Percentiles rank a stretch among this genome's conserved stretches.
Evolutionary conservation across 1,140 invertebrate species (phyloP).

Genomic region (Liolophura sinensis): DNA sequence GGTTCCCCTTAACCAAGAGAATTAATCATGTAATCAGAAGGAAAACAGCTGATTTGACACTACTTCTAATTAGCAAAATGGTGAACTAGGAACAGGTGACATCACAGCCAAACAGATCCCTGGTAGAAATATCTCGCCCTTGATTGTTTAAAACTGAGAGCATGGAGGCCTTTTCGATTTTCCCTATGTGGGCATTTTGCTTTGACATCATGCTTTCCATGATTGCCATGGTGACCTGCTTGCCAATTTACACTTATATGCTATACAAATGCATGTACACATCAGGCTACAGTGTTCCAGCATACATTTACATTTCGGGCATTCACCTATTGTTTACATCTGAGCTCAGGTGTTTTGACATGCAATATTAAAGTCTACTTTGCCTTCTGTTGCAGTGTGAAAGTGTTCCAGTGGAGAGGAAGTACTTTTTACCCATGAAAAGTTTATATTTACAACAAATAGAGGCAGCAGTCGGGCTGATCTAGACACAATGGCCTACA

Average conservation of each 20-base stretch:
- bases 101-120: too few relatives aligned
- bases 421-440: constrained; percentile 63
- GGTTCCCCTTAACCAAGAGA: too few relatives aligned
- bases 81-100: too few relatives aligned
- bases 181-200: too few relatives aligned
- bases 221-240: constrained; percentile 5
- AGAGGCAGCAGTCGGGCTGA: constrained; percentile 41
- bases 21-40: too few relatives aligned
- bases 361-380: constrained; percentile 9
- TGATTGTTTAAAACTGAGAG: too few relatives aligned
- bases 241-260: constrained; percentile 2
- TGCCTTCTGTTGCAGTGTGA: constrained; percentile 59
- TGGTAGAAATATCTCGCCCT: too few relatives aligned
- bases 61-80: too few relatives aligned
- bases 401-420: constrained; percentile 58
- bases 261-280: constrained; percentile 7
- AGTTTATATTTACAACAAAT: constrained; percentile 64
- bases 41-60: too few relatives aligned
- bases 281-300: constrained; percentile 2
- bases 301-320: not conserved
- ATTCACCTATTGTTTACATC: not conserved
- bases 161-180: too few relatives aligned
- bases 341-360: constrained; percentile 1
- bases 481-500: too few relatives aligned
- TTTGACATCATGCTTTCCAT: not conserved